Evolutionary conservation across 2,113 vertebrate genomes (phyloP).

Genomic region (Ophthalmolycus amberensis): DNA sequence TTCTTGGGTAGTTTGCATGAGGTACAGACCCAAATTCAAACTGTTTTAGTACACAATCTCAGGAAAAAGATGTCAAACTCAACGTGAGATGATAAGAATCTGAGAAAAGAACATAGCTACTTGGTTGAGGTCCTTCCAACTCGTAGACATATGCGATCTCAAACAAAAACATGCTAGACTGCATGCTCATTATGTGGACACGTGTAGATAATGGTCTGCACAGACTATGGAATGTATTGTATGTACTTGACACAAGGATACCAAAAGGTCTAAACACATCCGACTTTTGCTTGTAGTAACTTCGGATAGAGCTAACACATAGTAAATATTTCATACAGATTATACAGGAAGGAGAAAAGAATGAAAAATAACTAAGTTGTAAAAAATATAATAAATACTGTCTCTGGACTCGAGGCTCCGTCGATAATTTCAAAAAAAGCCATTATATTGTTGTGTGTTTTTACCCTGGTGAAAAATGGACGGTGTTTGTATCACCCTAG

Average conservation of each 20-base stretch:
- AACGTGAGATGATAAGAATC: too few relatives aligned
- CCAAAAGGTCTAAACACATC: neutral
- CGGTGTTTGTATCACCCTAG: constrained; percentile 14
- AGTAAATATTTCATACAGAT: neutral
- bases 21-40: too few relatives aligned
- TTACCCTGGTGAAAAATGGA: constrained; percentile 33
- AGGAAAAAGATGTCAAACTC: too few relatives aligned
- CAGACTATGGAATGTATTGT: too few relatives aligned
- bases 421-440: constrained; percentile 26
- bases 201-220: too few relatives aligned
- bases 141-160: neutral
- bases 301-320: neutral
- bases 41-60: too few relatives aligned
- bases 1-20: too few relatives aligned
- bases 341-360: neutral
- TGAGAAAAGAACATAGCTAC: neutral
- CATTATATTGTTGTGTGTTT: neutral
- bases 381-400: neutral
- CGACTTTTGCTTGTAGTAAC: neutral
- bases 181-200: too few relatives aligned
- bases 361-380: neutral
- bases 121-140: neutral
- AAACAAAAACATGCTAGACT: too few relatives aligned
- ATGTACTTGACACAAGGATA: neutral
- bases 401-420: neutral